A percentile compares a stretch with the other conserved stretches of the same genome.
Evolutionary conservation across 2,888 invertebrate genomes (phyloP).

Genomic region (Monoplex corrugatus): DNA sequence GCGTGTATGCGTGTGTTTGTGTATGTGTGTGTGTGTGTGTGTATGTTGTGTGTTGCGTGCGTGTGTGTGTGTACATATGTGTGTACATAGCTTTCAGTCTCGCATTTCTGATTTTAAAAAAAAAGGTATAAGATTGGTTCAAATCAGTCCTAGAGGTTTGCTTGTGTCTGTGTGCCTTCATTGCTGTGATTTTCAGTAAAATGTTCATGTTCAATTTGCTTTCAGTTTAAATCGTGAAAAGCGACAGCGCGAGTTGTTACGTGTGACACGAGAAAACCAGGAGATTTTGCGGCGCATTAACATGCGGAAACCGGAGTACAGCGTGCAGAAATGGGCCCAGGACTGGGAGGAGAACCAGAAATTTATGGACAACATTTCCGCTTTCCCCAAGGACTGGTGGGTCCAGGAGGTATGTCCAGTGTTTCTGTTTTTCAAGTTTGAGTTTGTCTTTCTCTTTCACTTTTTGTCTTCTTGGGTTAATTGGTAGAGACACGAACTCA

Average conservation of each 20-base stretch:
- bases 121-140: too few species aligned
- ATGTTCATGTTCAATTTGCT: too few species aligned
- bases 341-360: slow-evolving; percentile 80
- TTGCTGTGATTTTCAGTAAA: background rate
- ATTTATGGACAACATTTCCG: slow-evolving; percentile 80
- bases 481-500: too few species aligned
- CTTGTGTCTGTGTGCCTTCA: too few species aligned
- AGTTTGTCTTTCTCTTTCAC: too few species aligned
- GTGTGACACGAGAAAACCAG: slow-evolving; percentile 81
- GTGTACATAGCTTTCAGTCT: too few species aligned
- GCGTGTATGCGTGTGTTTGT: background rate
- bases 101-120: too few species aligned
- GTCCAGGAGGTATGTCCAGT: slow-evolving; percentile 59
- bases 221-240: slow-evolving; percentile 81
- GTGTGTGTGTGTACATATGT: too few species aligned
- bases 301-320: slow-evolving; percentile 78
- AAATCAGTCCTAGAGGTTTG: too few species aligned
- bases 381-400: slow-evolving; percentile 81
- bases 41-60: too few species aligned
- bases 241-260: slow-evolving; percentile 79
- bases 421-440: too few species aligned
- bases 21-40: background rate
- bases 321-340: slow-evolving; percentile 74
- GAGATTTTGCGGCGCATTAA: slow-evolving; percentile 79
- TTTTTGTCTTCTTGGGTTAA: too few species aligned